These are phyloP conservation scores for Crocallis elinguaria DNA, from an alignment of 2,888 invertebrate genomes.

Conservation along the genomic window DNA sequence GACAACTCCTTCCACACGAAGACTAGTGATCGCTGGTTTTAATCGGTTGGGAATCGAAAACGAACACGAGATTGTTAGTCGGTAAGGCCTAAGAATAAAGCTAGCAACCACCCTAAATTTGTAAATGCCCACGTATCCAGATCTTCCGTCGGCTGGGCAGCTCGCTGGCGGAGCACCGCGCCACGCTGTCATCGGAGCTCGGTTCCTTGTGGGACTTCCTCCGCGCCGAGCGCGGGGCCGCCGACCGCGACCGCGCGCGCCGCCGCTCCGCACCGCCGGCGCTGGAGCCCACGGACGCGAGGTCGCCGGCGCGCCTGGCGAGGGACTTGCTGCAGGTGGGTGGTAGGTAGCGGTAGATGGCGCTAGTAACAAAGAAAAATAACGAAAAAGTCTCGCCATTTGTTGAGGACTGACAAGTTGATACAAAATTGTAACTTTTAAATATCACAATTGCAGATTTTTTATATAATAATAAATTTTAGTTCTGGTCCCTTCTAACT, in stretches of 20 bases:
- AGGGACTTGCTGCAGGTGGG: conserved; percentile 73
- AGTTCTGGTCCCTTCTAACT: too few relatives aligned
- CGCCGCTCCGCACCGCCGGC: conserved; percentile 63
- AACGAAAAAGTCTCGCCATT: too few relatives aligned
- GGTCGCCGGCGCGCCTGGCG: conserved; percentile 70
- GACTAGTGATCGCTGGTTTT: too few relatives aligned
- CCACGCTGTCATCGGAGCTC: conserved; percentile 73
- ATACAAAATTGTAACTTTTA: too few relatives aligned
- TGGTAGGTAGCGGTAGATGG: neutral
- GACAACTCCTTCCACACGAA: too few relatives aligned
- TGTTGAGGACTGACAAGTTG: too few relatives aligned
- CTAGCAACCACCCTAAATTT: too few relatives aligned
- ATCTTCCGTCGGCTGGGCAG: conserved; percentile 75
- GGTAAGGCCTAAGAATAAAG: too few relatives aligned
- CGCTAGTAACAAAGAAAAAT: neutral
- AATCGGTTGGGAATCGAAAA: too few relatives aligned
- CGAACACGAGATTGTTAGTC: too few relatives aligned
- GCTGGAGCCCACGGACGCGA: conserved; percentile 59
- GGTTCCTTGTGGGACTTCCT: conserved; percentile 80
- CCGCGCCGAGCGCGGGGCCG: conserved; percentile 64
- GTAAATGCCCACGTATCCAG: conserved; percentile 42
- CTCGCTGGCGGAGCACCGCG: conserved; percentile 74
- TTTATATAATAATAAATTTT: too few relatives aligned
- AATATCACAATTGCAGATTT: too few relatives aligned
- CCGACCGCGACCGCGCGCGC: conserved; percentile 56